Evolutionary conservation across 2,888 invertebrate species (phyloP).

Genomic region (Dioctria linearis): DNA sequence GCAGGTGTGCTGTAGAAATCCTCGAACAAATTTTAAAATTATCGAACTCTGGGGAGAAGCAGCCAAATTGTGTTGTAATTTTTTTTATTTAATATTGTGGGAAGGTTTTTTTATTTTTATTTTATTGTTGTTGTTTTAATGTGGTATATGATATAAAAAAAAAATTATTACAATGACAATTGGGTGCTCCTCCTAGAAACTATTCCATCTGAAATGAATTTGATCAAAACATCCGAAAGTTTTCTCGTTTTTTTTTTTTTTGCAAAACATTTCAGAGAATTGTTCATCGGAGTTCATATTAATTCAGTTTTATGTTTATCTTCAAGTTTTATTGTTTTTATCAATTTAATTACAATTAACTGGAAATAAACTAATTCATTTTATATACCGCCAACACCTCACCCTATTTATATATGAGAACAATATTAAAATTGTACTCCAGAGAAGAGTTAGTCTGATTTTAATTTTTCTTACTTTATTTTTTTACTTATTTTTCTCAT

Average conservation of each 20-base stretch:
- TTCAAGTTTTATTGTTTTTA: constrained; percentile 65
- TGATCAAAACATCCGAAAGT: constrained; percentile 12
- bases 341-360: constrained; percentile 60
- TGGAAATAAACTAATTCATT: constrained; percentile 34
- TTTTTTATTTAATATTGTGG: neutral
- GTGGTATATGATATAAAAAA: constrained; percentile 59
- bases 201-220: constrained; percentile 60
- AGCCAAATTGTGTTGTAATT: constrained; percentile 65
- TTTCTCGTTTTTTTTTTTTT: constrained; percentile 30
- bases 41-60: constrained; percentile 71
- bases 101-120: no score
- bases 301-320: constrained; percentile 68
- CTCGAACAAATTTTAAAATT: constrained; percentile 64
- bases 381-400: constrained; percentile 54
- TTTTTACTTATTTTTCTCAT: neutral
- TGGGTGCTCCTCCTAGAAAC: constrained; percentile 70
- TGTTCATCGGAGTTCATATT: constrained; percentile 67
- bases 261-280: constrained; percentile 63
- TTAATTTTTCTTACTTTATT: constrained; percentile 4
- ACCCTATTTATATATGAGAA: constrained; percentile 14
- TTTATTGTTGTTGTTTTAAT: neutral
- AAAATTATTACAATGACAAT: constrained; percentile 71
- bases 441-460: constrained; percentile 28
- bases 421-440: constrained; percentile 15
- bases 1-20: constrained; percentile 74